Evolutionary conservation across 1,140 invertebrate species (phyloP), one percentile per base, ranked within the genome.

Genomic region (Watersipora subatra): DNA sequence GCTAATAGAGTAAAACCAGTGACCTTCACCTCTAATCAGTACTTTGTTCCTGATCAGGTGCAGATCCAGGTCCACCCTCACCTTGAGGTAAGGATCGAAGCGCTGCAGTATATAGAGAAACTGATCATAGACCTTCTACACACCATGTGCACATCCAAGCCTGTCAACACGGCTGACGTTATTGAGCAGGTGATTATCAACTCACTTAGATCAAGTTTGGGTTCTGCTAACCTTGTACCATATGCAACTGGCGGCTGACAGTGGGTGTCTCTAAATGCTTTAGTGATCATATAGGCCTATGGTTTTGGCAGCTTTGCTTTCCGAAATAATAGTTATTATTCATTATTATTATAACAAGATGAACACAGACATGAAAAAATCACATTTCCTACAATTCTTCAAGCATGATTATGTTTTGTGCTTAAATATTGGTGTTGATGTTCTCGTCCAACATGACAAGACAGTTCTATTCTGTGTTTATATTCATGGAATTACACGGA

Each of bases 31-130:
- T n/a, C n/a, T n/a, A n/a, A n/a, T n/a, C n/a, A n/a, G n/a, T n/a
- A n/a, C n/a, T n/a, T n/a, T n/a, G n/a, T n/a, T n/a, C n/a, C n/a
- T n/a, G n/a, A n/a, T n/a, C 72, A 93, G 91, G 90, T 95, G 67
- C 83, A 93, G 79, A 87, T 90, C 72, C 90, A 93, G 81, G 89
- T 93, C 62, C 91, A 96, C 81, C 89, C 91, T 7, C 87, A 87
- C 56, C 81, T 97, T 72, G 86, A 84, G 68, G 90, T 90, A 24
- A 86, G 88, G 73, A 89, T 93, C 71, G 92, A 93, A 83, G 93
- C 93, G 0, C 82, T 97, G 69, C 86, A 92, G 64, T 96, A 93
- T 78, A 90, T 97, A 58, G 93, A 97, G 81, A 87, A 86, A 66
- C 84, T 97, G 57, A 93, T 94, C 73, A 81, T 97, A 20, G 87